Evolutionary conservation across 2,888 invertebrate genomes (phyloP), one percentile per base, ranked within the genome.

Genomic region (Hydriomena furcata): DNA sequence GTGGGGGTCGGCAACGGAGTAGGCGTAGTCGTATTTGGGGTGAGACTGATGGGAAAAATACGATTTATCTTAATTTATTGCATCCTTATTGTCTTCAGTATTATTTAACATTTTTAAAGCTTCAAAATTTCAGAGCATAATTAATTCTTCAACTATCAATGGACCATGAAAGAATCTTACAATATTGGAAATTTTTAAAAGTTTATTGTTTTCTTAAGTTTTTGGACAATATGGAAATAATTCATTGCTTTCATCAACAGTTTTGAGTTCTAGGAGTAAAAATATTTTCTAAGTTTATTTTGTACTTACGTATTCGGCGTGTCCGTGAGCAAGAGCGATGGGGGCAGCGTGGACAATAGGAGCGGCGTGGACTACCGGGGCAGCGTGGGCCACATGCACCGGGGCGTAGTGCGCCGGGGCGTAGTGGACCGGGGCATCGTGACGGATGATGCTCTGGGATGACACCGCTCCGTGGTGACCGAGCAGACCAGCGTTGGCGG

Each of bases 1-100:
- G 74, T 92, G 92, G 5, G 90, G 91, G 73, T 93, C 93, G 52
- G 92, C 91, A 49, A 91, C 92, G 58, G 92, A 92, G 79, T 92
- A 92, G 10, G 92, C 84, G 79, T 91, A 92, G 69, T 91, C 90
- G 81, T 93, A 93, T 79, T 91, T 92, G 51, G 92, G 92, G 77
- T 92, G 92, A 30, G 92, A 85, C 92, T 92, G 73, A 6, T 61
- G 60, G 45, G 59, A 25, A 11, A 38, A 59, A 28, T 17, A n/a
- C n/a, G n/a, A n/a, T n/a, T n/a, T n/a, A n/a, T n/a, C n/a, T n/a
- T n/a, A n/a, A n/a, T n/a, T n/a, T n/a, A n/a, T n/a, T n/a, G n/a
- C n/a, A n/a, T n/a, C n/a, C n/a, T n/a, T n/a, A n/a, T n/a, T n/a
- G n/a, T n/a, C n/a, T n/a, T n/a, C n/a, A n/a, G n/a, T n/a, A n/a